A percentile compares a stretch with the other conserved stretches of the same genome.
phyloP scores from a whole-genome alignment of 2,797 vertebrate genomes.

The Lerista edwardsae region DNA sequence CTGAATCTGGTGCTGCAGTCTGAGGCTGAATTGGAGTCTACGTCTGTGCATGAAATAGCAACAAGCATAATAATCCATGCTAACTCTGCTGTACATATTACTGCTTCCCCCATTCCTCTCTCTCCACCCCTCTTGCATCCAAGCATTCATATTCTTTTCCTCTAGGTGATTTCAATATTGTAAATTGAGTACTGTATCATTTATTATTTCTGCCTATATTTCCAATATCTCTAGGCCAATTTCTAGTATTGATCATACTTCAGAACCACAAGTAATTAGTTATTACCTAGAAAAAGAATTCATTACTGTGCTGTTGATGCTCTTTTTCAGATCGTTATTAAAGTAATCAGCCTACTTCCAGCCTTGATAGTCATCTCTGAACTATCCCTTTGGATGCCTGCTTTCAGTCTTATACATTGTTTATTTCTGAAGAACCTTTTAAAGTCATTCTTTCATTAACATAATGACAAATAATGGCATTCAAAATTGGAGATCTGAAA shows the following conservation, averaged over 20 bases:
- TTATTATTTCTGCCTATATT: constrained; percentile 23
- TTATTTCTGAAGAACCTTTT: constrained; percentile 24
- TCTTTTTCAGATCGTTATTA: constrained; percentile 46
- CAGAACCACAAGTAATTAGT: constrained; percentile 34
- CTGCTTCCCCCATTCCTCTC: not conserved
- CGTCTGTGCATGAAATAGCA: not conserved
- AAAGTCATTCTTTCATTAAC: constrained; percentile 11
- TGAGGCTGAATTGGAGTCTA: not conserved
- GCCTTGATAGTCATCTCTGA: constrained; percentile 30
- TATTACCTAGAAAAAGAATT: constrained; percentile 34
- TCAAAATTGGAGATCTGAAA: constrained; percentile 41
- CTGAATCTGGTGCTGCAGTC: not conserved
- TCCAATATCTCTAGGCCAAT: constrained; percentile 26
- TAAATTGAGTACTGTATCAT: not conserved
- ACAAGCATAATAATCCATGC: not conserved
- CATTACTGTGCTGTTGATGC: constrained; percentile 41
- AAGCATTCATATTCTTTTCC: not conserved
- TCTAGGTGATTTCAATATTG: constrained; percentile 9
- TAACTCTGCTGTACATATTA: not conserved
- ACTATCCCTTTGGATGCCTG: constrained; percentile 18
- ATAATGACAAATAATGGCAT: constrained; percentile 32
- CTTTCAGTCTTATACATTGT: constrained; percentile 13
- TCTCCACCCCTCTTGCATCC: not conserved
- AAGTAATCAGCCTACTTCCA: constrained; percentile 48
- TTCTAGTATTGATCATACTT: constrained; percentile 30